Evolutionary conservation across 2,888 invertebrate species (phyloP), one percentile per base, ranked within the genome.

Genomic region (Thera britannica): DNA sequence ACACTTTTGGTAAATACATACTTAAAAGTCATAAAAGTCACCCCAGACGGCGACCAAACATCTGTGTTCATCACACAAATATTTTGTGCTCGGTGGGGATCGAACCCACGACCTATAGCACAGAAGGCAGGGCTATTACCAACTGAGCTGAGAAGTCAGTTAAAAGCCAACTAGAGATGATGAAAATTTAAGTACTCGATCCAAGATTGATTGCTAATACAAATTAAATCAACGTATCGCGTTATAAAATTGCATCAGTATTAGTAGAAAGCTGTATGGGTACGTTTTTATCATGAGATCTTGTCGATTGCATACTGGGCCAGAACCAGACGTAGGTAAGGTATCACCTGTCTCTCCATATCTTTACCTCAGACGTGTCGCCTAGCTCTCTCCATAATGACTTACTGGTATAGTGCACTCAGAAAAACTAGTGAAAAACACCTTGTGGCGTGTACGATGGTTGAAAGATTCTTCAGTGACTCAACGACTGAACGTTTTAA

Each of bases 291-390:
- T 83, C 79, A 74, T 74, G 74, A 79, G 79, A 83, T 77, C 74
- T 74, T 72, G 77, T 74, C 71, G 70, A 73, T 79, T 70, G 74
- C 72, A 70, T 70, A 62, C 71, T 72, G 74, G 75, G 73, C 75
- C 76, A 78, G 80, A 83, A 80, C 81, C 77, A 81, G 84, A 81
- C 81, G 69, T 83, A 78, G 44, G 44, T 51, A 23, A 83, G 82
- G 83, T 88, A 87, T 87, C 86, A 86, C 87, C 79, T 80, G 87
- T 87, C 83, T 85, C 77, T 75, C 85, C 86, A 83, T 86, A 83
- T 82, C 75, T 73, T 76, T 77, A 78, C 76, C 73, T 78, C 76
- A 81, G 78, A 83, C 80, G 74, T 78, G 84, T 78, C 75, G 73
- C 71, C 74, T 77, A 84, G 86, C 90, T 92, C 89, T 92, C 90